Evolutionary conservation across 2,888 invertebrate genomes (phyloP), one percentile per base, ranked within the genome.

Genomic region (Nasonia oneida): DNA sequence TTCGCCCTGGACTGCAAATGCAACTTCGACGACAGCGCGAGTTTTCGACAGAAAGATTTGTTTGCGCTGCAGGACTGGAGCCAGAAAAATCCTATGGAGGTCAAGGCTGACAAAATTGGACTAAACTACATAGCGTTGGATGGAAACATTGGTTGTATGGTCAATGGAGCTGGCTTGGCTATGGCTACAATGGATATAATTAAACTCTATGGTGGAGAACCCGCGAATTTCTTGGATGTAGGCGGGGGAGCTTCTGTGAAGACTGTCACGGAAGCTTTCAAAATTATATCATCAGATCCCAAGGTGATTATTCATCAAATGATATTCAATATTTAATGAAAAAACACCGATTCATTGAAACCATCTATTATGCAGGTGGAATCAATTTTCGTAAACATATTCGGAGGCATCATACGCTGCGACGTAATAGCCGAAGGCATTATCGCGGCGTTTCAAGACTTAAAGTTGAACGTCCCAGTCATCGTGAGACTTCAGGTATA

Each of bases 121-220:
- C 93, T 95, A 79, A 95, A 94, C 90, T 95, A 95, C 90, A 95
- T 95, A 87, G 94, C 94, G 61, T 92, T 95, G 37, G 95, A 95
- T 90, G 95, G 95, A 83, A 94, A 93, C 89, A 95, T 95, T 88
- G 95, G 95, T 1, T 95, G 95, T 89, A 91, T 95, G 89, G 95
- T 95, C 23, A 95, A 95, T 90, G 95, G 95, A 61, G 95, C 95
- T 83, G 95, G 95, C 50, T 91, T 95, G 80, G 95, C 95, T 39
- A 95, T 95, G 95, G 95, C 95, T 33, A 95, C 95, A 0, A 95
- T 95, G 95, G 95, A 95, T 90, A 95, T 95, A 61, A 95, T 95
- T 88, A 95, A 95, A 89, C 90, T 95, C 14, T 94, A 95, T 87
- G 95, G 95, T 5, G 95, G 95, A 18, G 91, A 92, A 70, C 95